Evolutionary conservation across 2,797 vertebrate species (phyloP), one percentile per base, ranked within the genome.

Genomic region (Gobionotothen gibberifrons): DNA sequence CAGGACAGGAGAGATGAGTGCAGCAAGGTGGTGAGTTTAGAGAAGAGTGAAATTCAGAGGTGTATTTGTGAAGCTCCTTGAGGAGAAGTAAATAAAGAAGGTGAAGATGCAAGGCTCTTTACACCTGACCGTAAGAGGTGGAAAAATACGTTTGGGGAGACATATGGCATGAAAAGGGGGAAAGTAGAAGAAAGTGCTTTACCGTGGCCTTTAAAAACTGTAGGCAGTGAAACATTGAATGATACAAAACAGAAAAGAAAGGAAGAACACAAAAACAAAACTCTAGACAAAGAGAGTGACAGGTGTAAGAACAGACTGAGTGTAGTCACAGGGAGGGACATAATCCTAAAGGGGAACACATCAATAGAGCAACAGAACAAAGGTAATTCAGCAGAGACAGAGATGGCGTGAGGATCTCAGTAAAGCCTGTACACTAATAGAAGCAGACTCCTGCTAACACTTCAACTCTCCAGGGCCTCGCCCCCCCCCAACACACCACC

Each of bases 341-440:
- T 53, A 52, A 85, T 82, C 74, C 60, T 61, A 84, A 46, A 55
- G 46, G 29, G 62, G 72, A 71, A 75, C 79, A 65, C 75, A 85
- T 76, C 74, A 82, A 62, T 61, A 48, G 51, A 79, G 46, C 47
- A 67, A 52, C 57, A 78, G 72, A 75, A 78, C 44, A 79, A 77
- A 79, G 85, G 74, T 80, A 60, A 70, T 36, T 70, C 14, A 46
- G 79, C 55, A 51, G 40, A 61, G 55, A 36, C 39, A 21, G 74
- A 51, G 64, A 70, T 67, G 73, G 56, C 21, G 21, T 57, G 76
- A 82, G 82, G 70, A 84, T 90, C 74, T 49, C 66, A 69, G 77
- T 74, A 81, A 89, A 90, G 77, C 77, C 81, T 22, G 32, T 14
- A 70, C 76, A 77, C 82, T 78, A 74, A 89, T 66, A 84, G 85